Evolutionary conservation across 2,797 vertebrate species (phyloP).

Genomic region (Iguana delicatissima): DNA sequence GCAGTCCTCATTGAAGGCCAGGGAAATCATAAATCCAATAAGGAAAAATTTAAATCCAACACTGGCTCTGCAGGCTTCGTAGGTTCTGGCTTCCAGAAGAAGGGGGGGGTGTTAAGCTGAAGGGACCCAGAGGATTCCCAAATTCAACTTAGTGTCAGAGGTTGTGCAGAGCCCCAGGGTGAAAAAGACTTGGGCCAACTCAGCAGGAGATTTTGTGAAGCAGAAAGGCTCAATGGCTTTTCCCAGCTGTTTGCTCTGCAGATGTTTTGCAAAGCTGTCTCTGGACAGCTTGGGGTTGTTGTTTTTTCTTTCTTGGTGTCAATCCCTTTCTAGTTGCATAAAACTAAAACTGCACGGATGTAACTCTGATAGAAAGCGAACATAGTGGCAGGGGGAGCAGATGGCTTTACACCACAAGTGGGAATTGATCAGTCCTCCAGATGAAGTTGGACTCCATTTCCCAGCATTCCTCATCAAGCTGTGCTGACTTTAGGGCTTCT

Average conservation of each 20-base stretch:
- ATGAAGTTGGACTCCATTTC: too few relatives aligned
- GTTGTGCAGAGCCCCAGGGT: not conserved
- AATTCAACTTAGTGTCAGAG: not conserved
- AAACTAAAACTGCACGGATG: not conserved
- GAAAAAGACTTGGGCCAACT: not conserved
- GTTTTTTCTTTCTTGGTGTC: not conserved
- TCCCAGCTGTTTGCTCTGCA: conserved; percentile 5
- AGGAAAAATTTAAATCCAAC: conserved; percentile 64
- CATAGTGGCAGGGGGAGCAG: too few relatives aligned
- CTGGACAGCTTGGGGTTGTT: not conserved
- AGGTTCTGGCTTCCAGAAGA: conserved; percentile 51
- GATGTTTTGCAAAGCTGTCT: not conserved
- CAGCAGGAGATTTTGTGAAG: not conserved
- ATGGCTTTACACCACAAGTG: too few relatives aligned
- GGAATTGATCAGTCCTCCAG: too few relatives aligned
- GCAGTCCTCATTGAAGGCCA: conserved; percentile 33
- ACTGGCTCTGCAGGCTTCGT: conserved; percentile 12
- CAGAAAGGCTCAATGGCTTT: not conserved
- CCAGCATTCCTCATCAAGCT: too few relatives aligned
- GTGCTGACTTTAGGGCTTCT: too few relatives aligned
- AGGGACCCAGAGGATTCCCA: conserved; percentile 49
- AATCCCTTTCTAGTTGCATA: not conserved
- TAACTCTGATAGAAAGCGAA: not conserved
- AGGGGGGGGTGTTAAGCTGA: conserved; percentile 54
- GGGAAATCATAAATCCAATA: conserved; percentile 71